Evolutionary conservation across 2,113 vertebrate species (phyloP).

Genomic region (Sorex araneus): DNA sequence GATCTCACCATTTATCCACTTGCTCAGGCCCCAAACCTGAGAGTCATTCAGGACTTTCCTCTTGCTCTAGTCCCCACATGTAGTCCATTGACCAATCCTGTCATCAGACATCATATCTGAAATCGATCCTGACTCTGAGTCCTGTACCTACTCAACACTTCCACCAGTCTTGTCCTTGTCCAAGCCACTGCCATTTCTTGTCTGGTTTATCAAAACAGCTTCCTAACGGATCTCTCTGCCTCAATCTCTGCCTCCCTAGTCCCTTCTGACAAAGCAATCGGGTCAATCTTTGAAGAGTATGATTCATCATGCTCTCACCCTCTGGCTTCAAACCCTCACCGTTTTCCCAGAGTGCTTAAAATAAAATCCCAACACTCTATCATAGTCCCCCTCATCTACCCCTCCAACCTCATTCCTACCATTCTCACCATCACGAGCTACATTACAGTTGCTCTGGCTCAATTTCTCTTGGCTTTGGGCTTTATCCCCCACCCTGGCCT

Average conservation of each 20-base stretch:
- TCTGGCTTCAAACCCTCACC: background rate
- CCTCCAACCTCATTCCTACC: background rate
- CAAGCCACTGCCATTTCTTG: conserved; percentile 1
- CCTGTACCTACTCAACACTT: background rate
- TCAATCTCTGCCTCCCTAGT: background rate
- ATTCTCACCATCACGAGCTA: background rate
- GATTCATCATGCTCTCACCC: background rate
- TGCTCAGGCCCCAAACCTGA: background rate
- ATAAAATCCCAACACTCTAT: background rate
- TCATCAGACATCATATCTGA: conserved; percentile 44
- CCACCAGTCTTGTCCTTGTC: background rate
- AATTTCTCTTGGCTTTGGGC: background rate
- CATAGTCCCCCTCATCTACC: background rate
- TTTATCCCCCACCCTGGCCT: conserved; percentile 30
- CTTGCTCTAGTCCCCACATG: background rate
- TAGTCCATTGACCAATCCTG: conserved; percentile 15
- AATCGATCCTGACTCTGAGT: conserved; percentile 23
- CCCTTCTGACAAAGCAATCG: background rate
- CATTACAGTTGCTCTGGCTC: background rate
- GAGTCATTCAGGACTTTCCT: conserved; percentile 30
- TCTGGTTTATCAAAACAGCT: background rate
- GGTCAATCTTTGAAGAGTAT: conserved; percentile 28
- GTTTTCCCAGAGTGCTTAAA: conserved; percentile 15
- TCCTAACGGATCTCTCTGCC: conserved; percentile 8
- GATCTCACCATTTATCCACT: background rate